These are phyloP conservation scores for Ceyx erithaca DNA, from an alignment of 2,797 vertebrate genomes.

Conservation along the genomic window DNA sequence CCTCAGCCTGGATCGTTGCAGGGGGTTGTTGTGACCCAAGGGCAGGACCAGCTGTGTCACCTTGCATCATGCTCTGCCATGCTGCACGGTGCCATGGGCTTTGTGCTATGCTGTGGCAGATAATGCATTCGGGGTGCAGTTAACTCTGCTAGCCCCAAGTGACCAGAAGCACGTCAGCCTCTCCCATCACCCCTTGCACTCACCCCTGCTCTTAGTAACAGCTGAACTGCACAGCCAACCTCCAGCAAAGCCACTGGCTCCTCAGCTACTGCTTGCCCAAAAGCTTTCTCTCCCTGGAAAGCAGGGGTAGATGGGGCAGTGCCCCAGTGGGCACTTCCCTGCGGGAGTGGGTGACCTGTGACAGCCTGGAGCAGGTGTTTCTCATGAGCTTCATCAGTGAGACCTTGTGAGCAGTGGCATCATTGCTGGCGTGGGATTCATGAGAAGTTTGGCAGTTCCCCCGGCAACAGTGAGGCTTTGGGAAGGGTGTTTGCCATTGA, in stretches of 20 bases:
- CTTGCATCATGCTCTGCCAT: not conserved
- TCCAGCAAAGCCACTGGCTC: no score
- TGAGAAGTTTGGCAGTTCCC: not conserved
- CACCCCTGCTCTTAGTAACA: no score
- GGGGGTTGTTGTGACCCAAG: not conserved
- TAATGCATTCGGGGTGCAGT: not conserved
- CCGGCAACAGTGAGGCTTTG: accelerated
- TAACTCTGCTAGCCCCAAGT: not conserved
- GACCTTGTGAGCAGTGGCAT: accelerated
- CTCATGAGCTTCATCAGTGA: accelerated
- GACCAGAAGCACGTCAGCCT: no score
- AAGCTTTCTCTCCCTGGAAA: no score
- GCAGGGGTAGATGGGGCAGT: no score
- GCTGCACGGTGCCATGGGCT: not conserved
- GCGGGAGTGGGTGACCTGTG: no score
- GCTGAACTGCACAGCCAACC: no score
- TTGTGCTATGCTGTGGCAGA: not conserved
- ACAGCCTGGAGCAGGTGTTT: not conserved
- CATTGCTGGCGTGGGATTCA: accelerated
- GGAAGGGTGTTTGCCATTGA: not conserved
- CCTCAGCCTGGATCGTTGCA: not conserved
- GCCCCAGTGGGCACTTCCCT: no score
- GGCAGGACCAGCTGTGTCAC: not conserved
- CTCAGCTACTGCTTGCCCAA: no score
- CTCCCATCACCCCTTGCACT: no score